Evolutionary conservation across 92 coral and sea anemone genomes (phyloP).

Genomic region (Heliopora coerulea): DNA sequence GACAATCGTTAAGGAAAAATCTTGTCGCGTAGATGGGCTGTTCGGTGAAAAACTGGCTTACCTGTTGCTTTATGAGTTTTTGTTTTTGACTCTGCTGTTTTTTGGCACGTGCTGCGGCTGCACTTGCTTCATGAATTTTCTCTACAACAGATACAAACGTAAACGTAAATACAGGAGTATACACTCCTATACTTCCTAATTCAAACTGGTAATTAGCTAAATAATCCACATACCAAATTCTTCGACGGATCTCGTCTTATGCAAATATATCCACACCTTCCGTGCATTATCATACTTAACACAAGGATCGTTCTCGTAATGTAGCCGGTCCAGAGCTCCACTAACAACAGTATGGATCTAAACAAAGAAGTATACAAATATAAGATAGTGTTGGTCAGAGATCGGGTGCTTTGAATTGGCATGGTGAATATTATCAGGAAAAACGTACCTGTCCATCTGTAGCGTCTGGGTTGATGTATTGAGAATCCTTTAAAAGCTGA

Average conservation of each 20-base stretch:
- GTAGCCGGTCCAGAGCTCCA: conserved; percentile 98
- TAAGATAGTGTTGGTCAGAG: background rate
- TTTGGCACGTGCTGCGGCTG: conserved; percentile 98
- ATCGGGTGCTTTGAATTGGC: background rate
- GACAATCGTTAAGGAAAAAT: no score
- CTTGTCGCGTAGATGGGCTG: no score
- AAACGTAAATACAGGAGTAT: background rate
- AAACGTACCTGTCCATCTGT: conserved; percentile 88
- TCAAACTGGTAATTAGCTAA: no score
- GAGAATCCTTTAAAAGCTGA: conserved; percentile 92
- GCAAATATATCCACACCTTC: conserved; percentile 97
- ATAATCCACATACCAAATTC: conserved; percentile 99
- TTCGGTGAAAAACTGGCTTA: no score
- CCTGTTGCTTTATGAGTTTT: conserved; percentile 74
- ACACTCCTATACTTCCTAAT: no score
- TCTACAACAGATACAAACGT: conserved; percentile 46
- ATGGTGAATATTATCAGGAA: background rate
- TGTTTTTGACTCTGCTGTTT: conserved; percentile 78
- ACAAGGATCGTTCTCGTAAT: conserved; percentile 96
- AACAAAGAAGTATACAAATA: background rate
- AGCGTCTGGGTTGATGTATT: conserved; percentile 82
- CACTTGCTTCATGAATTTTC: conserved; percentile 97
- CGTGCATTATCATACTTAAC: conserved; percentile 97
- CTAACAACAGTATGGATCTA: conserved; percentile 98
- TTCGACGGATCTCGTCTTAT: conserved; percentile 87